Conservation (phyloP, 2,888 invertebrate genomes). For the Leptopilina myrica region DNA sequence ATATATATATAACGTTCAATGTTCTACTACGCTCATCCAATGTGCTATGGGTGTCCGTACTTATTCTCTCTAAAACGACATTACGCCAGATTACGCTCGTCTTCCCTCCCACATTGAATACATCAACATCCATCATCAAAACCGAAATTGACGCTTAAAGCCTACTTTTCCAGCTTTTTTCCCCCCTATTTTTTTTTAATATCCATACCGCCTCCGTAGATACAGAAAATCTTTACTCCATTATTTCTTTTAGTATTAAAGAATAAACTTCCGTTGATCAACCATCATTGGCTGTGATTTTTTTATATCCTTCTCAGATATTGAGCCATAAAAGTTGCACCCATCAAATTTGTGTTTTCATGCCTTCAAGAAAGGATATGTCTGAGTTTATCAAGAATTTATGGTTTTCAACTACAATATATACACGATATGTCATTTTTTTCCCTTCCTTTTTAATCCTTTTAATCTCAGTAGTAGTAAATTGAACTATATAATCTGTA, state of each 20-base stretch:
- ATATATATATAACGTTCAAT: conserved; percentile 59
- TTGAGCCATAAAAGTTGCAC: neutral
- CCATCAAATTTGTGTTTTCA: conserved; percentile 23
- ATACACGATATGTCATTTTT: too few species aligned
- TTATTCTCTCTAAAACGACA: conserved; percentile 56
- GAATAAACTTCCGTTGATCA: conserved; percentile 16
- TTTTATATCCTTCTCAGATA: conserved; percentile 13
- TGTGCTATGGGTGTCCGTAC: neutral
- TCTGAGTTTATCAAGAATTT: conserved; percentile 6
- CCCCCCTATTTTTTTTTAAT: neutral
- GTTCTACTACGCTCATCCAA: conserved; percentile 29
- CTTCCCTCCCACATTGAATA: conserved; percentile 28
- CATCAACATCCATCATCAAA: conserved; percentile 38
- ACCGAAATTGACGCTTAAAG: conserved; percentile 30
- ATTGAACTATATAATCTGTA: too few species aligned
- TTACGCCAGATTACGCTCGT: conserved; percentile 64
- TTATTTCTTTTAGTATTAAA: conserved; percentile 8
- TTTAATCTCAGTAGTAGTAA: too few species aligned
- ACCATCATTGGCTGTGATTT: neutral
- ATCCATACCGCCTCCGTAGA: neutral
- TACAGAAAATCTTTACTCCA: conserved; percentile 14
- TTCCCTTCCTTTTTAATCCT: too few species aligned
- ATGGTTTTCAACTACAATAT: neutral
- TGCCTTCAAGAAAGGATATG: neutral
- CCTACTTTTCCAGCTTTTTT: neutral